A percentile compares a stretch with the other conserved stretches of the same genome.
These are phyloP conservation scores for Acanthoscelides obtectus DNA, from an alignment of 2,888 invertebrate genomes.

Conservation along the genomic window DNA sequence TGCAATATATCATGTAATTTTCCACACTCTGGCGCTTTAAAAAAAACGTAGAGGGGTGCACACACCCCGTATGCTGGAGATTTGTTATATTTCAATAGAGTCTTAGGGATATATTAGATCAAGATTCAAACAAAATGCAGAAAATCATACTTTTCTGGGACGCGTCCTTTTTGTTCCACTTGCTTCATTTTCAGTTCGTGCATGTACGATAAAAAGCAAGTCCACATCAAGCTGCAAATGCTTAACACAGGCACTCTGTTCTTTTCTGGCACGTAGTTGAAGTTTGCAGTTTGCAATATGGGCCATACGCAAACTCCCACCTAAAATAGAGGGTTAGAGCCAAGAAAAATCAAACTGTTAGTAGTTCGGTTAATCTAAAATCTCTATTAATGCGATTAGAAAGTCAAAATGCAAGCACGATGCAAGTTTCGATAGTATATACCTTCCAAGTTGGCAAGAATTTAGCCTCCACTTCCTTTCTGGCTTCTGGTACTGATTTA, in stretches of 20 bases:
- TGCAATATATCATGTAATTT: too few relatives aligned
- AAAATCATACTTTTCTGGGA: not conserved
- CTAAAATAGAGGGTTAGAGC: conserved; percentile 32
- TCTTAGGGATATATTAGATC: too few relatives aligned
- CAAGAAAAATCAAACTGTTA: not conserved
- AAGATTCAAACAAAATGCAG: not conserved
- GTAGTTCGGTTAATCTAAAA: not conserved
- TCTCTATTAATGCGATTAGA: not conserved
- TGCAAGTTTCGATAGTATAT: conserved; percentile 14
- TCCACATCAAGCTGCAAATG: conserved; percentile 62
- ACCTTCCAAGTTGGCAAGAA: conserved; percentile 57
- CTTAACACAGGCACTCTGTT: conserved; percentile 62
- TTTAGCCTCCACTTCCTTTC: conserved; percentile 51
- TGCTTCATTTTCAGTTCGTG: conserved; percentile 46
- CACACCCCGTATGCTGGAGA: too few relatives aligned
- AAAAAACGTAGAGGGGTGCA: too few relatives aligned
- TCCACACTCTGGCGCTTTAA: too few relatives aligned
- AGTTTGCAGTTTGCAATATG: conserved; percentile 61
- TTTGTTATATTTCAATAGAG: too few relatives aligned
- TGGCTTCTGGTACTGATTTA: conserved; percentile 48
- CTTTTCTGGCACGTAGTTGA: conserved; percentile 54
- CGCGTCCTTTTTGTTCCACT: not conserved
- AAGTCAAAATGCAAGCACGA: not conserved
- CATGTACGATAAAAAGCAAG: conserved; percentile 62
- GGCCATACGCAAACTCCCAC: conserved; percentile 62